phyloP scores from a whole-genome alignment of 2,888 invertebrate genomes.

The Pycnomerus fuliginosus region DNA sequence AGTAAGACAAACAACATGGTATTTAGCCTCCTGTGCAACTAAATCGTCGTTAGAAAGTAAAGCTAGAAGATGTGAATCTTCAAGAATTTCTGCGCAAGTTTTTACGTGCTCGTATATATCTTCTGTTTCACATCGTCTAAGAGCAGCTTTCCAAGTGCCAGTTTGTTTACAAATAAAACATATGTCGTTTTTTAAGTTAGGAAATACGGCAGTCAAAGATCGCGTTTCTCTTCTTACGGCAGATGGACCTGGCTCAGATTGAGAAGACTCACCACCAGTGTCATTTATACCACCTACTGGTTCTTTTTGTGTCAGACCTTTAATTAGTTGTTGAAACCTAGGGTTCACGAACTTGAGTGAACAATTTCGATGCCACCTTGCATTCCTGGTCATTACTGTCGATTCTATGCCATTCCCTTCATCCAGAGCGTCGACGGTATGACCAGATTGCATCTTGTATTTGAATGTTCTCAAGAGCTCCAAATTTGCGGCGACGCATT shows the following conservation, averaged over 20 bases:
- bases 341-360: neutral
- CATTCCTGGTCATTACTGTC: neutral
- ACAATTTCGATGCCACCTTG: neutral
- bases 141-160: neutral
- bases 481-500: neutral
- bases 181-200: neutral
- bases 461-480: neutral
- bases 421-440: neutral
- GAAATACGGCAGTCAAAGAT: neutral
- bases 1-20: neutral
- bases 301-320: neutral
- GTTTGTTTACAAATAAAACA: neutral
- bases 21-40: neutral
- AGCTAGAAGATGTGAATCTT: neutral
- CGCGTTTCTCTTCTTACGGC: too few species aligned
- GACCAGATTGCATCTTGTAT: neutral
- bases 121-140: neutral
- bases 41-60: neutral
- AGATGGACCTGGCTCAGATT: neutral
- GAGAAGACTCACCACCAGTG: too few species aligned
- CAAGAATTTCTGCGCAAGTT: neutral
- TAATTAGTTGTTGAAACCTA: too few species aligned
- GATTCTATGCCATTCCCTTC: conserved; percentile 3
- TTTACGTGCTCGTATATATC: neutral
- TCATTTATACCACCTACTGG: neutral